Conservation (phyloP, 1,140 invertebrate species). For the Apis cerana region DNA sequence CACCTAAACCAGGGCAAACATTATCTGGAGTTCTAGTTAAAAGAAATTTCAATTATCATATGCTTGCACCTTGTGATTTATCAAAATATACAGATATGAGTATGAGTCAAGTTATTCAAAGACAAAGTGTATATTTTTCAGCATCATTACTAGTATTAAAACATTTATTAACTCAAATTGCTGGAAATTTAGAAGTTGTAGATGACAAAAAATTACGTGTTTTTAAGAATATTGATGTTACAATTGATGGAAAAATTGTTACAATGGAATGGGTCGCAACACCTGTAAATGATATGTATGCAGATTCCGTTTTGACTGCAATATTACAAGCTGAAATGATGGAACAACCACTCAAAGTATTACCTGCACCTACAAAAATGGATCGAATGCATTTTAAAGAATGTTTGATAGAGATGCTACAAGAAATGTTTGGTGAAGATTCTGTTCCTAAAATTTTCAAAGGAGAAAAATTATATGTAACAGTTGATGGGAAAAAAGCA, state of each 20-base stretch:
- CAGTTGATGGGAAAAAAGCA: slow-evolving; percentile 91
- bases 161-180: slow-evolving; percentile 91
- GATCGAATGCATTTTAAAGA: slow-evolving; percentile 95
- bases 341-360: slow-evolving; percentile 83
- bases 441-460: slow-evolving; percentile 97
- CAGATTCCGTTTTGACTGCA: slow-evolving; percentile 95
- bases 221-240: slow-evolving; percentile 90
- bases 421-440: slow-evolving; percentile 97
- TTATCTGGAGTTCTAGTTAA: slow-evolving; percentile 98
- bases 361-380: slow-evolving; percentile 85
- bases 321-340: slow-evolving; percentile 89
- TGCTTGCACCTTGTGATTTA: slow-evolving; percentile 94
- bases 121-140: slow-evolving; percentile 93
- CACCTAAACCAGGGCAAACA: slow-evolving; percentile 88
- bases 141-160: slow-evolving; percentile 90
- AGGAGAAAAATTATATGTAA: slow-evolving; percentile 93
- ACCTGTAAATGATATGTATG: slow-evolving; percentile 98
- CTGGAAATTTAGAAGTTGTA: slow-evolving; percentile 89
- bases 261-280: slow-evolving; percentile 96
- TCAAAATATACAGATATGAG: slow-evolving; percentile 98
- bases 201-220: slow-evolving; percentile 89
- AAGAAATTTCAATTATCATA: slow-evolving; percentile 98
- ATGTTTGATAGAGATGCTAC: slow-evolving; percentile 95
- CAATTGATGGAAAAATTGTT: slow-evolving; percentile 91
- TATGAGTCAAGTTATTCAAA: slow-evolving; percentile 95